Evolutionary conservation across 2,888 invertebrate species (phyloP), one percentile per base, ranked within the genome.

Genomic region (Aleiodes testaceus): DNA sequence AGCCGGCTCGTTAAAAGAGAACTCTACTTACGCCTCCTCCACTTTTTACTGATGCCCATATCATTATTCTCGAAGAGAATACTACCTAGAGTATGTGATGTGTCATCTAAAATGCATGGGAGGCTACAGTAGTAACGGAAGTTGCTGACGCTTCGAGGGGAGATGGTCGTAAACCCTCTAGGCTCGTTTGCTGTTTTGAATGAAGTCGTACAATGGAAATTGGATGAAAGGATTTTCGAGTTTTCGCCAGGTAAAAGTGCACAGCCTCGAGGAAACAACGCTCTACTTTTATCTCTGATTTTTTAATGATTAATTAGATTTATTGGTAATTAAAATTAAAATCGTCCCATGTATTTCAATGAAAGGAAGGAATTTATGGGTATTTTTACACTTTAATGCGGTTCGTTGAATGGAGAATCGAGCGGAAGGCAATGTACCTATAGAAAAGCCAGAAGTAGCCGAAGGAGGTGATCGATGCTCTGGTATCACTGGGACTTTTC

Each of bases 141-240:
- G 65, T 55, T 59, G 42, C 64, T 65, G 53, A 55, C 16, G 44
- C 30, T 66, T 16, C 36, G 66, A 49, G 36, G 26, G 65, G n/a
- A 18, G 18, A 42, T 49, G 36, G 20, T 14, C 44, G 53, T n/a
- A 14, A 53, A 22, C 44, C 70, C 59, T 52, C 45, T 9, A 44
- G 63, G 71, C 72, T 69, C 69, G 72, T 61, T 69, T 68, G 65
- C 69, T 72, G 67, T 70, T 61, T 70, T 74, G 72, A 49, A 66
- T 47, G 45, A 52, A 59, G 61, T 16, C 50, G 66, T 42, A 49
- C 66, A 45, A 59, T 55, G 72, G 72, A 66, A 63, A 75, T 71
- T 69, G 75, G 77, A 78, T 80, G 77, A 80, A 80, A 79, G 76
- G 76, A 77, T 75, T 79, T 76, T 76, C 77, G 77, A 80, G 78